phyloP scores from a whole-genome alignment of 1,140 invertebrate species.

The Drosophila prosaltans region DNA sequence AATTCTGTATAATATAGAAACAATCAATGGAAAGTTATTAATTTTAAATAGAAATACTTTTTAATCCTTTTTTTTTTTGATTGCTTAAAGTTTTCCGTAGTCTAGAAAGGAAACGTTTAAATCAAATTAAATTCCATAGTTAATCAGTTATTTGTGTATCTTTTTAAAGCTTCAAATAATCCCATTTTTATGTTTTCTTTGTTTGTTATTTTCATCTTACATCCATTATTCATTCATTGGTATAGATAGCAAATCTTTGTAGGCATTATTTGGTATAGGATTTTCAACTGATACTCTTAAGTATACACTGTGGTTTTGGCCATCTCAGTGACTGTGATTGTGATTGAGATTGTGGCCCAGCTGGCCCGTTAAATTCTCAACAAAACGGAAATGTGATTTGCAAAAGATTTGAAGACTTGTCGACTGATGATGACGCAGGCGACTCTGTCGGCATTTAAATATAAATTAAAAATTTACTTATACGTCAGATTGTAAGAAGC shows the following conservation, averaged over 20 bases:
- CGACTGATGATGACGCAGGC: constrained; percentile 6
- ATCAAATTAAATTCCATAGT: no score
- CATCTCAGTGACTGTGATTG: no score
- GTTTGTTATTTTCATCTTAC: not conserved
- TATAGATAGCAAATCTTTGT: not conserved
- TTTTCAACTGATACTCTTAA: not conserved
- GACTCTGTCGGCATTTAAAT: constrained; percentile 65
- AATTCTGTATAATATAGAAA: no score
- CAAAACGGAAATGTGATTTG: constrained; percentile 24
- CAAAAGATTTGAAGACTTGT: not conserved
- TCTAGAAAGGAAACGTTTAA: no score
- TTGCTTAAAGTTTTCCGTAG: no score
- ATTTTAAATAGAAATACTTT: no score
- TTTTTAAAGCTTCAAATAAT: no score
- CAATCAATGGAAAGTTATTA: no score
- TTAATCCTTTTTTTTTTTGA: no score
- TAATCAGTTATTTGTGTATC: no score
- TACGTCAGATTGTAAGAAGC: constrained; percentile 27
- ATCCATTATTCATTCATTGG: not conserved
- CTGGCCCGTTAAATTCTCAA: constrained; percentile 1
- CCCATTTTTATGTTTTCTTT: no score
- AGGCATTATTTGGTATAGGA: not conserved
- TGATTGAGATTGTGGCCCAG: not conserved
- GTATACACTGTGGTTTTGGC: not conserved
- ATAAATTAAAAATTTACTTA: constrained; percentile 76